Evolutionary conservation across 1,140 invertebrate species (phyloP).

Genomic region (Aphidius ervi): DNA sequence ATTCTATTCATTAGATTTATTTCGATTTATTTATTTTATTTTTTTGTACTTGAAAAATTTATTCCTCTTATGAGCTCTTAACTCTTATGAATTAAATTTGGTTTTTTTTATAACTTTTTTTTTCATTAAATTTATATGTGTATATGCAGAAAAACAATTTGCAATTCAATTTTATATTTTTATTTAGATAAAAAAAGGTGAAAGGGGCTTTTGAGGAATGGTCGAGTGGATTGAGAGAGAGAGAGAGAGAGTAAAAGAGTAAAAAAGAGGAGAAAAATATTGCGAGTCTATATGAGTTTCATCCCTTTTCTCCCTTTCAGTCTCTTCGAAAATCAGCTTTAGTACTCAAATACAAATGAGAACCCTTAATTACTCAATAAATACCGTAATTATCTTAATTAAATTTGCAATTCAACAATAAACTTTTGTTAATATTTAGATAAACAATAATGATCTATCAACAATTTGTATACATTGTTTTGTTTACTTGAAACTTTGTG

Average conservation of each 20-base stretch:
- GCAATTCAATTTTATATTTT: background rate
- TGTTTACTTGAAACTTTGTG: too few species aligned
- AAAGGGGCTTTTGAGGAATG: slow-evolving; percentile 20
- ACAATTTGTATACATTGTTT: too few species aligned
- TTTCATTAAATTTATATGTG: too few species aligned
- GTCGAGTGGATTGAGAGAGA: slow-evolving; percentile 19
- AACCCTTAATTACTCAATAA: slow-evolving; percentile 32
- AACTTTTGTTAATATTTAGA: background rate
- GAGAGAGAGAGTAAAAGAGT: slow-evolving; percentile 7
- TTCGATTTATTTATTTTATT: too few species aligned
- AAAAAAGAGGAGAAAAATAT: slow-evolving; percentile 10
- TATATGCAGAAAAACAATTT: too few species aligned
- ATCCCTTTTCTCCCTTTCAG: background rate
- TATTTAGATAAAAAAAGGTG: background rate
- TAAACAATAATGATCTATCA: too few species aligned
- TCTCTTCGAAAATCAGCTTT: slow-evolving; percentile 12
- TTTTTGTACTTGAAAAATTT: too few species aligned
- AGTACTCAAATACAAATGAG: slow-evolving; percentile 20
- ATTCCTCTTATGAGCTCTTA: too few species aligned
- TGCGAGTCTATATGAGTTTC: background rate
- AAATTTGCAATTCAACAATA: slow-evolving; percentile 28
- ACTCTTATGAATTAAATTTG: background rate
- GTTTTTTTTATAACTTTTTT: background rate
- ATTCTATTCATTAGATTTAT: too few species aligned
- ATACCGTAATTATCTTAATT: slow-evolving; percentile 44